Evolutionary conservation across 2,888 invertebrate species (phyloP).

Genomic region (Drosophila subsilvestris): DNA sequence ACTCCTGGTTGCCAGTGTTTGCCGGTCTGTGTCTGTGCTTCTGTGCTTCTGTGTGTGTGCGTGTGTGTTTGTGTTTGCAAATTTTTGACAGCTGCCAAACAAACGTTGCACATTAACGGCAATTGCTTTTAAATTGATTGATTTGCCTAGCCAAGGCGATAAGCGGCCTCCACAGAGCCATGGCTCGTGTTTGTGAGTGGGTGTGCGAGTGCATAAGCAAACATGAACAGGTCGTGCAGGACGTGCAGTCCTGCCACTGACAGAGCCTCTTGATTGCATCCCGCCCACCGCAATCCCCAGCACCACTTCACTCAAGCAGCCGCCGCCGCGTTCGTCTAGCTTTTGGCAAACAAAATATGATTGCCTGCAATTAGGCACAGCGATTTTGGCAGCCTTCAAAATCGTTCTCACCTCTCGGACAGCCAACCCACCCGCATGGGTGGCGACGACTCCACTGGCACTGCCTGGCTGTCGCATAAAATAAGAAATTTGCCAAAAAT

Average conservation of each 20-base stretch:
- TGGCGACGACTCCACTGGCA: constrained; percentile 4
- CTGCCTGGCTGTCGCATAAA: constrained; percentile 52
- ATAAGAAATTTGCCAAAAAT: constrained; percentile 74
- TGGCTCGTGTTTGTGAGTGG: constrained; percentile 4
- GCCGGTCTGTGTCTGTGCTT: constrained; percentile 10
- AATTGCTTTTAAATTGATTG: constrained; percentile 78
- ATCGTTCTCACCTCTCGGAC: constrained; percentile 1
- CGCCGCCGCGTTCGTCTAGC: constrained; percentile 12
- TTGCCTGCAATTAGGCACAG: constrained; percentile 74
- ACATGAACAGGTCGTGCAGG: constrained; percentile 45
- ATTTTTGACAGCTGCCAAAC: constrained; percentile 75
- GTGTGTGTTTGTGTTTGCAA: constrained; percentile 32
- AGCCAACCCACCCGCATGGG: neutral
- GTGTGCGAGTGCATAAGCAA: constrained; percentile 31
- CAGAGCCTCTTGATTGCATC: constrained; percentile 67
- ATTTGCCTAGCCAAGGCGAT: constrained; percentile 64
- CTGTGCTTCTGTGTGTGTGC: too few relatives aligned
- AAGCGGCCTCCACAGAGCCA: constrained; percentile 15
- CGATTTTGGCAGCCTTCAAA: constrained; percentile 59
- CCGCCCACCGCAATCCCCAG: constrained; percentile 8
- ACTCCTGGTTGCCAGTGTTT: constrained; percentile 4
- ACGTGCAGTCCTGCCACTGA: constrained; percentile 54
- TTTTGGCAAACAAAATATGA: constrained; percentile 76
- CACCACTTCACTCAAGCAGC: constrained; percentile 37
- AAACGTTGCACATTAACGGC: constrained; percentile 76